These are phyloP conservation scores for Maniola jurtina DNA, from an alignment of 1,140 invertebrate genomes.

Conservation along the genomic window DNA sequence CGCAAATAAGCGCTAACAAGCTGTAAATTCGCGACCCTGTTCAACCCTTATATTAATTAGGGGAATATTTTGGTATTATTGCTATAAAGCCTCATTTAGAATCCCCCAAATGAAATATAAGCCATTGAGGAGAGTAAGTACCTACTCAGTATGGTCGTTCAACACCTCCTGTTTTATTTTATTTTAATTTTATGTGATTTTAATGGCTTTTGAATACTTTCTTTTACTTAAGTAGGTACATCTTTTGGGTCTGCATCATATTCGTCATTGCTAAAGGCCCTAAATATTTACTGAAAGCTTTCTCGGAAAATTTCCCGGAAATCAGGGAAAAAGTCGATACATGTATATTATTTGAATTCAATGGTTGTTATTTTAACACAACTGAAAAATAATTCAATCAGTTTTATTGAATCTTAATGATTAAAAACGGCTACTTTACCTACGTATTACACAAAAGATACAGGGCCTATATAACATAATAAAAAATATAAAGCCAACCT, in stretches of 20 bases:
- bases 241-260: too few species aligned
- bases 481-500: conserved; percentile 6
- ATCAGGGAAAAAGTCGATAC: too few species aligned
- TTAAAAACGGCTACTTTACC: too few species aligned
- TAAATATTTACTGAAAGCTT: too few species aligned
- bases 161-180: not conserved
- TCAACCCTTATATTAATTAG: conserved; percentile 75
- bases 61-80: conserved; percentile 73
- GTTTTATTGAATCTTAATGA: too few species aligned
- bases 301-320: too few species aligned
- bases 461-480: not conserved
- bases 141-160: conserved; percentile 41
- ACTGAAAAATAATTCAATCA: too few species aligned
- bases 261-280: too few species aligned
- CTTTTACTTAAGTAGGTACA: too few species aligned
- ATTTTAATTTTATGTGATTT: not conserved
- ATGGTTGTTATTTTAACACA: too few species aligned
- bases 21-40: conserved; percentile 45
- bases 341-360: too few species aligned
- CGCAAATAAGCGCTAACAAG: conserved; percentile 42
- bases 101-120: conserved; percentile 72
- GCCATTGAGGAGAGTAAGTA: conserved; percentile 68
- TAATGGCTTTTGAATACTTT: too few species aligned
- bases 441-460: not conserved
- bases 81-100: conserved; percentile 76